Evolutionary conservation across 2,113 vertebrate genomes (phyloP), one percentile per base, ranked within the genome.

Genomic region (Aegithalos caudatus): DNA sequence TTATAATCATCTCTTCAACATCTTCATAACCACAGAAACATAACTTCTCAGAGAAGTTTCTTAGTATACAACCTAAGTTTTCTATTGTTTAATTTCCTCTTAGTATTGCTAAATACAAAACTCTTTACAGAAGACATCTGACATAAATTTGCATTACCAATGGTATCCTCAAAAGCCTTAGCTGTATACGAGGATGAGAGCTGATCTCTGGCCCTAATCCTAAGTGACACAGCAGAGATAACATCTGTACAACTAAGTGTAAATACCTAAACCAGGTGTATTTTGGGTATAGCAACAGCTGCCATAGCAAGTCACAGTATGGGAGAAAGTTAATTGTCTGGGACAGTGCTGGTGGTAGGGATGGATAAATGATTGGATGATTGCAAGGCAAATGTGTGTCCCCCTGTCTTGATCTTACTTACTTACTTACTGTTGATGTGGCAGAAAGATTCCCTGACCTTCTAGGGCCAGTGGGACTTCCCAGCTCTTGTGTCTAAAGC

Each of bases 121-220:
- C 38, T 50, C 17, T 62, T 77, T 89, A 33, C 62, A 54, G 47
- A 42, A 70, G 33, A 81, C 1, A 2, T 47, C 37, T 81, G 64
- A 61, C 77, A 77, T 7, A 65, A 83, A 40, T 15, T 74, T 1
- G 27, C 24, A 37, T 70, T 77, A 78, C n/a, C 22, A 60, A n/a
- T 37, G n/a, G 9, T 58, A 84, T 22, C 44, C 31, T 94, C 35
- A 60, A 56, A 87, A 66, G 14, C 33, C 50, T 82, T 89, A 37
- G 27, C 69, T 72, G 8, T 70, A 4, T 56, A 28, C 0, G 0
- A 73, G 58, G 25, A 73, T 4, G 7, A 66, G 54, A 72, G n/a
- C 44, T 87, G 47, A 57, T 66, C 28, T 84, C 54, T 57, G 56
- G 5, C 56, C 27, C 40, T 56, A 79, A 90, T n/a, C 11, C 48